phyloP scores from a whole-genome alignment of 2,888 invertebrate species.

The Eupithecia pulchellata region DNA sequence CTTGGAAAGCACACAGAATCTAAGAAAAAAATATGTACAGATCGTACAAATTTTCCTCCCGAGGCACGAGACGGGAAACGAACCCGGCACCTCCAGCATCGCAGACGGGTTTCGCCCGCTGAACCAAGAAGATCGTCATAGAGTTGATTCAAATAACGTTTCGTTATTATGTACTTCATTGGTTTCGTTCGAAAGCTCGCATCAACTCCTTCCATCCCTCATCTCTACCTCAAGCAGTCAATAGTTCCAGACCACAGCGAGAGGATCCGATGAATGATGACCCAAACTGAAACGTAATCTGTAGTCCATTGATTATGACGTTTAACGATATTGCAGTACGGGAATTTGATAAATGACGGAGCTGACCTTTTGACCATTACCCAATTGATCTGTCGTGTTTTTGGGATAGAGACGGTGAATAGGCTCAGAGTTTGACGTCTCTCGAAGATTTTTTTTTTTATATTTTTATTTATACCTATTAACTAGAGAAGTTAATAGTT shows the following conservation, averaged over 20 bases:
- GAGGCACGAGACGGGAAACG: too few species aligned
- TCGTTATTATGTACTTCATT: too few species aligned
- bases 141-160: too few species aligned
- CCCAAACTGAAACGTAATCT: slow-evolving; percentile 24
- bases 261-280: slow-evolving; percentile 36
- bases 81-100: too few species aligned
- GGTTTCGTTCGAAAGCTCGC: not conserved
- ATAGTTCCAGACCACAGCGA: slow-evolving; percentile 26
- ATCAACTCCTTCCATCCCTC: not conserved
- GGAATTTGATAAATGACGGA: slow-evolving; percentile 45
- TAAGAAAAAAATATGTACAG: too few species aligned
- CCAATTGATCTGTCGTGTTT: slow-evolving; percentile 37
- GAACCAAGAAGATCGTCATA: too few species aligned
- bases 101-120: too few species aligned
- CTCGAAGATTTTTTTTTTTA: not conserved
- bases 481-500: too few species aligned
- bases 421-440: not conserved
- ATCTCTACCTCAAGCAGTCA: not conserved
- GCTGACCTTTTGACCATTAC: slow-evolving; percentile 35
- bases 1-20: too few species aligned
- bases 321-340: slow-evolving; percentile 36
- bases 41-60: too few species aligned
- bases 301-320: slow-evolving; percentile 44
- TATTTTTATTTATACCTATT: too few species aligned
- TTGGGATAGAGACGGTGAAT: not conserved